Conservation (phyloP, 2,113 vertebrate genomes). For the Dicrurus megarhynchus region DNA sequence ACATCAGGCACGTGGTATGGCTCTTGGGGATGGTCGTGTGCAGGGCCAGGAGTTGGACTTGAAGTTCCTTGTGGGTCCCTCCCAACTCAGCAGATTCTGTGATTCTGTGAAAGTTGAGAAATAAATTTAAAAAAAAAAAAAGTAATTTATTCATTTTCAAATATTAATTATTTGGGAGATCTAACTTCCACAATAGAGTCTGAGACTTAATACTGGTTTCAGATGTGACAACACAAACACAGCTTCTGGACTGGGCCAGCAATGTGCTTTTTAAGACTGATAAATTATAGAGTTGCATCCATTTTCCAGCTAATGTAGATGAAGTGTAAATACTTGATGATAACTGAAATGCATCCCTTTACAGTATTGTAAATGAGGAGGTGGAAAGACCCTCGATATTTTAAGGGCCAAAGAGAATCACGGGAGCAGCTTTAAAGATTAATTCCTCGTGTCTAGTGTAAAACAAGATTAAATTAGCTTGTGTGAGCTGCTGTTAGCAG, state of each 20-base stretch:
- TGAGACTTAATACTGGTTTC: not conserved
- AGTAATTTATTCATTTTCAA: not conserved
- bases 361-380: constrained; percentile 53
- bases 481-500: constrained; percentile 69
- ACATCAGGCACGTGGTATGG: not conserved
- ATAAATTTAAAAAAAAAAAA: not conserved
- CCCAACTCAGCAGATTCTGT: not conserved
- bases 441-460: constrained; percentile 73
- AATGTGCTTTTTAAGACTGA: constrained; percentile 25
- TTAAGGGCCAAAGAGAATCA: constrained; percentile 61
- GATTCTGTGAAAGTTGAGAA: not conserved
- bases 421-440: constrained; percentile 70
- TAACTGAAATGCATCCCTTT: constrained; percentile 45
- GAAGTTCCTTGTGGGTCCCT: not conserved
- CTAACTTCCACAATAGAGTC: not conserved
- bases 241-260: not conserved
- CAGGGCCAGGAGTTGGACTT: not conserved
- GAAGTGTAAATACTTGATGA: constrained; percentile 41
- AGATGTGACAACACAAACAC: not conserved
- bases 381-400: constrained; percentile 45
- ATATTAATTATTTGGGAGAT: not conserved
- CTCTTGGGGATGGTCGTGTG: not conserved
- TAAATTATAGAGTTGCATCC: constrained; percentile 36
- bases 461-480: constrained; percentile 68
- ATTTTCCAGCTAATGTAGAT: constrained; percentile 62